Conservation (phyloP, 2,113 vertebrate species). For the Menura novaehollandiae region DNA sequence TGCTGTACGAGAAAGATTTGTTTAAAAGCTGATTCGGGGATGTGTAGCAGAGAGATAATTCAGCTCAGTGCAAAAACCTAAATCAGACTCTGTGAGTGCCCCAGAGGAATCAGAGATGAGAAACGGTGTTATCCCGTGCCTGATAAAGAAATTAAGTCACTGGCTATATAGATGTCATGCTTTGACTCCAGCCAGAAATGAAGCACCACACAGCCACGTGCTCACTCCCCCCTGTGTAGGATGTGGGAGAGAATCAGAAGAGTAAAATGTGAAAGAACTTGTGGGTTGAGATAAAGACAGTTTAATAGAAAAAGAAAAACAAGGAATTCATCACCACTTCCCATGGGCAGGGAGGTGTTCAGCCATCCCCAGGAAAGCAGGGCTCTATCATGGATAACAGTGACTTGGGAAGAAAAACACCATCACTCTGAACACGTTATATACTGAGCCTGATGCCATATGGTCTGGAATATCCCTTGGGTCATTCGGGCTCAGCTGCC, state of each 20-base stretch:
- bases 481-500: background rate
- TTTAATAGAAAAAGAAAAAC: background rate
- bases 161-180: background rate
- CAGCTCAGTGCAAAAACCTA: background rate
- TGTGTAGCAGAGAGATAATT: background rate
- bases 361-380: background rate
- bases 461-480: background rate
- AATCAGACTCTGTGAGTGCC: background rate
- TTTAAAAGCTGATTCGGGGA: background rate
- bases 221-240: background rate
- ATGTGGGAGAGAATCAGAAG: background rate
- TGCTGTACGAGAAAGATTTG: background rate
- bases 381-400: rapidly evolving
- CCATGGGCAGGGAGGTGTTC: background rate
- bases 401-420: background rate
- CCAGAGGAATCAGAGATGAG: background rate
- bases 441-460: background rate
- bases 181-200: background rate
- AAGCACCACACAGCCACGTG: background rate
- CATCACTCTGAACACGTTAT: background rate
- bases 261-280: background rate
- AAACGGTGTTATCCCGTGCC: background rate
- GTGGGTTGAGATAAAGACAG: background rate
- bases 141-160: background rate
- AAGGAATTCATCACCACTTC: background rate